Conservation (phyloP, 1,140 invertebrate species). For the Drosophila cardini region DNA sequence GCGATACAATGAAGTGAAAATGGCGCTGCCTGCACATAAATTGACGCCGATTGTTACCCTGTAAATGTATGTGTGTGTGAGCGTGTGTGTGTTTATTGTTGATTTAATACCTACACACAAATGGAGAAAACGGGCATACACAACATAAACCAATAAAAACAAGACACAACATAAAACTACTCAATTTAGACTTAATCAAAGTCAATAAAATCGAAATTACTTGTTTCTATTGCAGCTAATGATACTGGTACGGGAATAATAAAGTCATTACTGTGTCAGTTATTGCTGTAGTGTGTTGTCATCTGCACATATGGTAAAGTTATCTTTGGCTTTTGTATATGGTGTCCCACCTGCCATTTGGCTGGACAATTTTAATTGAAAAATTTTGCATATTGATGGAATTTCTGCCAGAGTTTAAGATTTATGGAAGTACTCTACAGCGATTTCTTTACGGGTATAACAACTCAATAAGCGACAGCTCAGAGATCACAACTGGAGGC, state of each 20-base stretch:
- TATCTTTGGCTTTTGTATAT: slow-evolving; percentile 67
- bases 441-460: slow-evolving; percentile 21
- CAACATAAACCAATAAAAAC: background rate
- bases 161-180: background rate
- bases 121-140: slow-evolving; percentile 5
- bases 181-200: background rate
- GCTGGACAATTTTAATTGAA: slow-evolving; percentile 80
- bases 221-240: background rate
- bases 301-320: slow-evolving; percentile 66
- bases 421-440: slow-evolving; percentile 48
- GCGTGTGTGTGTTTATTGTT: slow-evolving; percentile 27
- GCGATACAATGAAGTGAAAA: slow-evolving; percentile 82
- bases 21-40: slow-evolving; percentile 81
- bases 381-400: slow-evolving; percentile 83
- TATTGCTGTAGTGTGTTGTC: slow-evolving; percentile 41
- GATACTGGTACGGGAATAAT: slow-evolving; percentile 3
- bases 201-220: background rate
- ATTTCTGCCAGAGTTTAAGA: slow-evolving; percentile 62
- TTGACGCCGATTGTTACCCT: slow-evolving; percentile 72
- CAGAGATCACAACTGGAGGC: slow-evolving; percentile 46
- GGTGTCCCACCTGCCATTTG: slow-evolving; percentile 59
- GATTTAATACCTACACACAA: slow-evolving; percentile 17
- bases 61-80: slow-evolving; percentile 20
- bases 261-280: slow-evolving; percentile 4
- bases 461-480: slow-evolving; percentile 39